These are phyloP conservation scores for Thyatira batis DNA, from an alignment of 2,888 invertebrate genomes.

Conservation along the genomic window DNA sequence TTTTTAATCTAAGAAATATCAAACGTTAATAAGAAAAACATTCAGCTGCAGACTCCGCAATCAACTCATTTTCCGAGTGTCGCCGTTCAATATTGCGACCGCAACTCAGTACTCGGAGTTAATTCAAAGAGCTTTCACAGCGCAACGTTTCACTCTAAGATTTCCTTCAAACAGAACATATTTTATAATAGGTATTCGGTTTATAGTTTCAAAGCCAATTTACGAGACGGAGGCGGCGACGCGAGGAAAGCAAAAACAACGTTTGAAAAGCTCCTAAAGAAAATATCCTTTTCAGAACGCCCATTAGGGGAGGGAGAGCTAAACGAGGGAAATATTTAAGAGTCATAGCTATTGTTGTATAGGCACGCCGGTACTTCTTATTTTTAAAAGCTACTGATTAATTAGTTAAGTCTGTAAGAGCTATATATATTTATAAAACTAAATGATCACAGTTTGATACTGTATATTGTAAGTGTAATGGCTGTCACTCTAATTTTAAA, in stretches of 20 bases:
- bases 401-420: neutral
- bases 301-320: conserved; percentile 39
- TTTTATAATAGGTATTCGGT: conserved; percentile 46
- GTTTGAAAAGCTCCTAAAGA: conserved; percentile 39
- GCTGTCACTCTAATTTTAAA: no score
- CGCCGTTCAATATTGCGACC: conserved; percentile 1
- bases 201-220: conserved; percentile 55
- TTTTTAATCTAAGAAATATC: no score
- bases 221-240: conserved; percentile 37
- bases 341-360: conserved; percentile 14
- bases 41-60: neutral
- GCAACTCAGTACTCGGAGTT: neutral
- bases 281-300: conserved; percentile 48
- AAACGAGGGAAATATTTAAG: conserved; percentile 40
- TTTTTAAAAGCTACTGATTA: conserved; percentile 35
- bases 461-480: no score
- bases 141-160: conserved; percentile 20
- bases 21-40: no score
- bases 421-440: no score
- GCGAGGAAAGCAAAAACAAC: conserved; percentile 46
- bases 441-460: no score
- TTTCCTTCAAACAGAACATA: conserved; percentile 26
- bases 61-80: neutral
- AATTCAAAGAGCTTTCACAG: neutral
- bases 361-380: conserved; percentile 25